Evolutionary conservation across 2,113 vertebrate species (phyloP).

Genomic region (Penelope pileata): DNA sequence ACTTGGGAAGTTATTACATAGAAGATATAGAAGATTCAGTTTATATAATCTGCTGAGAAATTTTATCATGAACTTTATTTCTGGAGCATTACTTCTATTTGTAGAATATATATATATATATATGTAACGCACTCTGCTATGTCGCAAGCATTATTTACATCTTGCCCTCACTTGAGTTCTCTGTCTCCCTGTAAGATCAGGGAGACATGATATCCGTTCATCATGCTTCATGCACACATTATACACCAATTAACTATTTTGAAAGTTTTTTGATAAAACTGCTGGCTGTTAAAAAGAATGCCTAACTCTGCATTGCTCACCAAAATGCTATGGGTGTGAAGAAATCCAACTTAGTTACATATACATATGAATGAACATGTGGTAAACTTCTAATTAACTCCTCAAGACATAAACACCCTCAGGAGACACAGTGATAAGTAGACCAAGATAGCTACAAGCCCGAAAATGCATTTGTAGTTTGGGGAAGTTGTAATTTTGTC

Average conservation of each 20-base stretch:
- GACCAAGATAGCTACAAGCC: background rate
- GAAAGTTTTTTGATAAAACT: background rate
- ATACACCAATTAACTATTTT: background rate
- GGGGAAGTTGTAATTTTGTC: background rate
- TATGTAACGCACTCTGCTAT: background rate
- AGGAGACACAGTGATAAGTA: background rate
- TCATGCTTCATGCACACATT: too few species aligned
- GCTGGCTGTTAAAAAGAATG: background rate
- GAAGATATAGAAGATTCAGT: background rate
- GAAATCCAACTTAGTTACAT: background rate
- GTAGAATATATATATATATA: background rate
- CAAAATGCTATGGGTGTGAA: background rate
- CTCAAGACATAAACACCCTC: background rate
- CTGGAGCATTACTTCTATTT: background rate
- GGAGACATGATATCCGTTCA: background rate
- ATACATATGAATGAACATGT: background rate
- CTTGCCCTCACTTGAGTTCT: background rate
- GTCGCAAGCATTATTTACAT: background rate
- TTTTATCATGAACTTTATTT: background rate
- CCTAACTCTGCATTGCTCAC: background rate
- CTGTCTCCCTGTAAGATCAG: background rate
- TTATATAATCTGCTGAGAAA: background rate
- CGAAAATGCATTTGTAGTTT: background rate
- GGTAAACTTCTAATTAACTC: background rate
- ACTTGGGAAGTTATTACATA: constrained; percentile 44